These are phyloP conservation scores for Autographa pulchrina DNA, from an alignment of 2,888 invertebrate genomes.

Conservation along the genomic window DNA sequence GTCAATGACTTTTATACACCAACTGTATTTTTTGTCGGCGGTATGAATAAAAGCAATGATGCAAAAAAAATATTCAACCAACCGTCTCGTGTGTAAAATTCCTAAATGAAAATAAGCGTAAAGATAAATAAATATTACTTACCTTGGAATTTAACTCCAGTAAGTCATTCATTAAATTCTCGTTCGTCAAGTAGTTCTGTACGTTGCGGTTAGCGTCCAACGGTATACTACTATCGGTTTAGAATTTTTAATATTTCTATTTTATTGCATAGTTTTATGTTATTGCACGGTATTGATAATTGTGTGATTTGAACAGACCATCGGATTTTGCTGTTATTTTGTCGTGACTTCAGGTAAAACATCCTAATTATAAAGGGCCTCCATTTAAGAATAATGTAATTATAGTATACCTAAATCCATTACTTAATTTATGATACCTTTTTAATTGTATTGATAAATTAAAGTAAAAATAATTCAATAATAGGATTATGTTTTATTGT, in stretches of 20 bases:
- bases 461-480: no score
- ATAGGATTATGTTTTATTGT: no score
- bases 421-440: no score
- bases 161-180: slow-evolving; percentile 3
- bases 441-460: no score
- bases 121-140: slow-evolving; percentile 17
- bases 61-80: not conserved
- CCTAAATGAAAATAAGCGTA: slow-evolving; percentile 1
- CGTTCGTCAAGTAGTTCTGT: not conserved
- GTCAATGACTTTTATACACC: not conserved
- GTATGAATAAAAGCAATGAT: not conserved
- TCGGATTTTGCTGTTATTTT: not conserved
- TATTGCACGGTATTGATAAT: slow-evolving; percentile 1
- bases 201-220: not conserved
- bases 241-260: not conserved
- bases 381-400: no score
- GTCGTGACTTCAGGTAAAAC: not conserved
- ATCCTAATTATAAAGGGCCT: not conserved
- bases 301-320: not conserved
- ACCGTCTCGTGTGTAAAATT: not conserved
- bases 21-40: not conserved
- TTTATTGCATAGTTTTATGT: slow-evolving; percentile 6
- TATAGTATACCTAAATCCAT: no score
- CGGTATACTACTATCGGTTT: not conserved
- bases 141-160: not conserved